A percentile compares a stretch with the other conserved stretches of the same genome.
Evolutionary conservation across 2,797 vertebrate genomes (phyloP).

Genomic region (Rhabdophis nuchalis): DNA sequence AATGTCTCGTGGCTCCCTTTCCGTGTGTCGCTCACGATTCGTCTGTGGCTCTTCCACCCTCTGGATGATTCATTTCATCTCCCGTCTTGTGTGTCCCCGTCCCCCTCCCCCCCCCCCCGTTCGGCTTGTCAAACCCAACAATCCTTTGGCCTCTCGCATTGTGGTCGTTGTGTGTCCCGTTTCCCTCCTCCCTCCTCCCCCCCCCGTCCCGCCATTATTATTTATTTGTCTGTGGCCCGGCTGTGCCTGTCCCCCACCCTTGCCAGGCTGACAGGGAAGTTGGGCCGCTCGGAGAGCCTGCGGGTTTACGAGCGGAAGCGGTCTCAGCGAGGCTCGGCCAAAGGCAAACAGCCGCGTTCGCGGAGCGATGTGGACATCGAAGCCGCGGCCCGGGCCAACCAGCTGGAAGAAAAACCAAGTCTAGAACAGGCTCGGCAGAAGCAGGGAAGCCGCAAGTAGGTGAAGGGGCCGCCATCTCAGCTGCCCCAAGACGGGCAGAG

Average conservation of each 20-base stretch:
- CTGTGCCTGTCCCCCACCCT: slow-evolving; percentile 25
- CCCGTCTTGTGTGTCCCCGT: background rate
- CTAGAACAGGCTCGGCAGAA: background rate
- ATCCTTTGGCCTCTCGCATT: background rate
- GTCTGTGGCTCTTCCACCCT: background rate
- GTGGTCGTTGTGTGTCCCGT: background rate
- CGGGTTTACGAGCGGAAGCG: slow-evolving; percentile 82
- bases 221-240: slow-evolving; percentile 22
- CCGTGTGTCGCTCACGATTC: background rate
- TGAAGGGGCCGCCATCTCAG: background rate
- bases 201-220: background rate
- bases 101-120: no score
- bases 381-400: slow-evolving; percentile 58
- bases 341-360: slow-evolving; percentile 85
- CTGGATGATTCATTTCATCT: background rate
- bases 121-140: background rate
- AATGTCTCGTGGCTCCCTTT: background rate
- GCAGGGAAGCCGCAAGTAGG: slow-evolving; percentile 14
- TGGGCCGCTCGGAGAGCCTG: slow-evolving; percentile 88
- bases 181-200: no score
- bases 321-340: slow-evolving; percentile 80
- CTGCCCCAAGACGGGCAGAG: no score
- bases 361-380: slow-evolving; percentile 92
- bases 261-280: slow-evolving; percentile 74
- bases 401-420: background rate